A percentile compares a stretch with the other conserved stretches of the same genome.
These are phyloP conservation scores for Uloborus diversus DNA, from an alignment of 1,140 invertebrate genomes.

Conservation along the genomic window DNA sequence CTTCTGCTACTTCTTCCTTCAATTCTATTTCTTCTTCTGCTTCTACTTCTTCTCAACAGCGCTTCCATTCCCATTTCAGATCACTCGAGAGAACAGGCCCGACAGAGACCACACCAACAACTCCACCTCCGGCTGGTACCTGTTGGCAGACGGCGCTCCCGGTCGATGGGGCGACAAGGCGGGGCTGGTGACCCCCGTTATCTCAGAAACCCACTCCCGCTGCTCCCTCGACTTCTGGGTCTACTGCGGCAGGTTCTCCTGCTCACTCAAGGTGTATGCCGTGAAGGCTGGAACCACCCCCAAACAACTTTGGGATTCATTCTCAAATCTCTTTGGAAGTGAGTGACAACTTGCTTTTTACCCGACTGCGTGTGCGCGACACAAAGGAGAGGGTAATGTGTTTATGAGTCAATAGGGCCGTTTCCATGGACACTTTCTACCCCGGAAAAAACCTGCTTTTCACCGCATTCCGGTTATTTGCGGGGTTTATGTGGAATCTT, in stretches of 20 bases:
- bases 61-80: slow-evolving; percentile 1
- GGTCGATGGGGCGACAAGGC: slow-evolving; percentile 25
- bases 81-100: slow-evolving; percentile 24
- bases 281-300: not conserved
- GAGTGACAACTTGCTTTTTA: not conserved
- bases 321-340: slow-evolving; percentile 15
- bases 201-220: slow-evolving; percentile 23
- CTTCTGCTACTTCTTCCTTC: too few relatives aligned
- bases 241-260: not conserved
- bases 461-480: too few relatives aligned
- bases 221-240: slow-evolving; percentile 48
- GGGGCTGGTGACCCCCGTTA: not conserved
- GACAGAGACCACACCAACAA: slow-evolving; percentile 34
- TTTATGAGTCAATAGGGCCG: too few relatives aligned
- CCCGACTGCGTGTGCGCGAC: too few relatives aligned
- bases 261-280: not conserved
- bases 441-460: too few relatives aligned
- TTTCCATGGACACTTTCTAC: too few relatives aligned
- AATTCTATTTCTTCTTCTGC: too few relatives aligned
- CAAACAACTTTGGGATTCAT: slow-evolving; percentile 8
- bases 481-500: too few relatives aligned
- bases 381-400: too few relatives aligned
- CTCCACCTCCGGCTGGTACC: slow-evolving; percentile 36
- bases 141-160: slow-evolving; percentile 28
- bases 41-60: not conserved